Conservation (phyloP, 2,888 invertebrate species). For the Ommatoiulus sabulosus region DNA sequence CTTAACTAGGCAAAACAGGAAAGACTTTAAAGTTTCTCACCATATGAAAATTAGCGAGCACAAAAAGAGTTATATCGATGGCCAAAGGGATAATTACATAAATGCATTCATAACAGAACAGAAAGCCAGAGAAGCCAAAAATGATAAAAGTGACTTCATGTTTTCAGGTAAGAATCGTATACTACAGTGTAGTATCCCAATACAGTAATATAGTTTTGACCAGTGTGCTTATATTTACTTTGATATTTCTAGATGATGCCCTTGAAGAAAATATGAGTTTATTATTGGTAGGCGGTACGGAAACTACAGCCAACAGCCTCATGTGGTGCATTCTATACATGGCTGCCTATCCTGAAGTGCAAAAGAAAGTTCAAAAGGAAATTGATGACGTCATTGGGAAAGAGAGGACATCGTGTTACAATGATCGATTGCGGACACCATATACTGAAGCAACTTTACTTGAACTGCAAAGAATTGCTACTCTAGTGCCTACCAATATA, state of each 20-base stretch:
- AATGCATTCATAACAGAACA: slow-evolving; percentile 51
- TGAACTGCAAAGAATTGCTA: slow-evolving; percentile 55
- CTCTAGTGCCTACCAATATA: slow-evolving; percentile 54
- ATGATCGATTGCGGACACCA: slow-evolving; percentile 50
- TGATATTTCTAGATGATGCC: background rate
- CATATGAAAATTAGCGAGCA: background rate
- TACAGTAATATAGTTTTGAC: too few species aligned
- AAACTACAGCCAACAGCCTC: slow-evolving; percentile 57
- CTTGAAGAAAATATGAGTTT: slow-evolving; percentile 3
- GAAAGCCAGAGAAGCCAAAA: background rate
- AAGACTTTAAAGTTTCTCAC: background rate
- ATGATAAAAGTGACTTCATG: background rate
- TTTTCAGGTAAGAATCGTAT: slow-evolving; percentile 39
- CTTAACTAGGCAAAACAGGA: background rate
- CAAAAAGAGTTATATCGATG: background rate
- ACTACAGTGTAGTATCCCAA: too few species aligned
- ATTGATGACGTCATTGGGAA: slow-evolving; percentile 55
- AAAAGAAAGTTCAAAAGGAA: slow-evolving; percentile 56
- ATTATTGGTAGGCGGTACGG: slow-evolving; percentile 52
- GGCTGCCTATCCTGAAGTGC: slow-evolving; percentile 55
- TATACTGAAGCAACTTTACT: slow-evolving; percentile 57
- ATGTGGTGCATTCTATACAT: slow-evolving; percentile 55
- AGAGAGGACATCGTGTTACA: slow-evolving; percentile 45
- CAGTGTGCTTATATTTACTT: too few species aligned
- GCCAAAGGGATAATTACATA: slow-evolving; percentile 46